These are phyloP conservation scores for Peromyscus maniculatus DNA, from an alignment of 2,113 vertebrate species.

Conservation along the genomic window DNA sequence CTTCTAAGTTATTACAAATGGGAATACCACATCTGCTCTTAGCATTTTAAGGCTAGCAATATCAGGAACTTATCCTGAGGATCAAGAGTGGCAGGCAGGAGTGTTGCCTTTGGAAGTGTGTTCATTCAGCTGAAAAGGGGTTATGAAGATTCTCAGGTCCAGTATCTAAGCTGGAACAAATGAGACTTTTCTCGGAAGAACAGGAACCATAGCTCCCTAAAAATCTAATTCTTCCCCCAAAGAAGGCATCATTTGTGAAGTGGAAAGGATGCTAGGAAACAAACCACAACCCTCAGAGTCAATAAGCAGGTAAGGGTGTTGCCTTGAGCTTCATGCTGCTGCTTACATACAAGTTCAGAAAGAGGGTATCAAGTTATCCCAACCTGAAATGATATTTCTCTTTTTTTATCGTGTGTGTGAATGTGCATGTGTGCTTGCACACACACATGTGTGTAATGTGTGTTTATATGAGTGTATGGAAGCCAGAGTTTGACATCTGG, in stretches of 20 bases:
- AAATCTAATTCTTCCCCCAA: slow-evolving; percentile 25
- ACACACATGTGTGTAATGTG: background rate
- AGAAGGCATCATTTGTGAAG: slow-evolving; percentile 7
- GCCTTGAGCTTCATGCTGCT: background rate
- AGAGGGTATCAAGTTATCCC: background rate
- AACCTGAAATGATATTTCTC: background rate
- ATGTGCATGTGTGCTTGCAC: background rate
- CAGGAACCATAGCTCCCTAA: background rate
- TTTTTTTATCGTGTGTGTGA: background rate
- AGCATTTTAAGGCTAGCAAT: slow-evolving; percentile 18
- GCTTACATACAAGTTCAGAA: background rate
- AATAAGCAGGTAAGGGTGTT: background rate
- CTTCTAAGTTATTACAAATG: slow-evolving; percentile 37
- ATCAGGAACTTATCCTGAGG: background rate
- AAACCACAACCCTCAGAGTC: background rate
- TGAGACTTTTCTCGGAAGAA: slow-evolving; percentile 28
- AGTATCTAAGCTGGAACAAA: slow-evolving; percentile 37
- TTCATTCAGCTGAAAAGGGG: slow-evolving; percentile 6
- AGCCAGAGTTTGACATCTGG: background rate
- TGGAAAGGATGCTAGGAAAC: slow-evolving; percentile 8
- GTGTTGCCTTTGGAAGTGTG: slow-evolving; percentile 15
- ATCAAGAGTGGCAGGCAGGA: background rate
- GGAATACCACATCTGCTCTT: background rate
- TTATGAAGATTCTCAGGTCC: slow-evolving; percentile 6
- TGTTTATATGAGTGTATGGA: background rate